Evolutionary conservation across 2,888 invertebrate species (phyloP).

Genomic region (Apocheima hispidaria): DNA sequence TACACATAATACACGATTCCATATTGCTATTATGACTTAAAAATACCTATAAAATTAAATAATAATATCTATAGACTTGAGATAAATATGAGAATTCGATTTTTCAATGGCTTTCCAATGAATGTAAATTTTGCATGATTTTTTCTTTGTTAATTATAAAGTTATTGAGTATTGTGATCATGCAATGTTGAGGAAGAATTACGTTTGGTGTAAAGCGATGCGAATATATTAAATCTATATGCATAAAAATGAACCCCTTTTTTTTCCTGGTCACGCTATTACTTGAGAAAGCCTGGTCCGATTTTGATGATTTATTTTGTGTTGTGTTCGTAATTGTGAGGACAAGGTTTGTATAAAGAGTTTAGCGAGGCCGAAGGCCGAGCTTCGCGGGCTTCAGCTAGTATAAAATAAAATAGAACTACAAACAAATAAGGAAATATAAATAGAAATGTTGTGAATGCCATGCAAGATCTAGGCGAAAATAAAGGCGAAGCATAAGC

Average conservation of each 20-base stretch:
- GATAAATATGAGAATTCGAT: conserved; percentile 17
- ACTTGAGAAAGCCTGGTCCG: too few species aligned
- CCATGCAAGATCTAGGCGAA: conserved; percentile 39
- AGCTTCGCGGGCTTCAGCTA: too few species aligned
- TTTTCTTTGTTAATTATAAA: conserved; percentile 1
- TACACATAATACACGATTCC: conserved; percentile 52
- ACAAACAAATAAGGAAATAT: conserved; percentile 1
- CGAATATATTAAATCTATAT: neutral
- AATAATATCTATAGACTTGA: conserved; percentile 5
- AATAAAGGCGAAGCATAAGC: conserved; percentile 49
- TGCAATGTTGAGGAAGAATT: conserved; percentile 16
- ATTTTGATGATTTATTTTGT: too few species aligned
- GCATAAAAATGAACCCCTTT: too few species aligned
- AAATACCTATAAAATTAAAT: conserved; percentile 39
- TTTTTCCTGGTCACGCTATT: too few species aligned
- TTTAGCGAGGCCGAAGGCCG: too few species aligned
- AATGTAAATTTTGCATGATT: conserved; percentile 7
- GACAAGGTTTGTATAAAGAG: too few species aligned
- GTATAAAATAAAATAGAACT: conserved; percentile 5
- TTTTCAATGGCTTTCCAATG: conserved; percentile 8
- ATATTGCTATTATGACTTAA: conserved; percentile 48
- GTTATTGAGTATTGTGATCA: conserved; percentile 16
- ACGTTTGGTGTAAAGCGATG: conserved; percentile 15
- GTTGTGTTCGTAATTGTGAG: too few species aligned
- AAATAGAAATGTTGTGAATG: conserved; percentile 18